Conservation (phyloP, 1,140 invertebrate genomes). For the Cydia amplana region DNA sequence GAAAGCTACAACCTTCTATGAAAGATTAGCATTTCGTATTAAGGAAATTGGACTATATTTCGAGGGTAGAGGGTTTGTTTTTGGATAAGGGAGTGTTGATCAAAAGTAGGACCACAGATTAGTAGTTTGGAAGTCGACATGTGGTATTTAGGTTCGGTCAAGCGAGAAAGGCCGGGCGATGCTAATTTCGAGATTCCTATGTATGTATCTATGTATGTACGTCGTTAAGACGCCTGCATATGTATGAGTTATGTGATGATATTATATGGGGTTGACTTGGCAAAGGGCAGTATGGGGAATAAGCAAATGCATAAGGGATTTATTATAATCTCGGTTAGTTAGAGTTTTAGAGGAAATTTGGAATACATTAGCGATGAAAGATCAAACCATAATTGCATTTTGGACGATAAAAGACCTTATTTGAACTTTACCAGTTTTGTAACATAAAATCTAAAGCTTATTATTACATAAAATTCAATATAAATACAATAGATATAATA, state of each 20-base stretch:
- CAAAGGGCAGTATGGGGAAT: not conserved
- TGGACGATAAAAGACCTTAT: too few relatives aligned
- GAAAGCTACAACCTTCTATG: slow-evolving; percentile 2
- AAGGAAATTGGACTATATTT: not conserved
- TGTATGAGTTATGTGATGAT: slow-evolving; percentile 11
- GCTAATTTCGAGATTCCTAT: slow-evolving; percentile 28
- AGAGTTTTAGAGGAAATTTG: not conserved
- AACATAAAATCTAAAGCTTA: too few relatives aligned
- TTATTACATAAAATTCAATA: too few relatives aligned
- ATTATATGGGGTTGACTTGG: slow-evolving; percentile 4
- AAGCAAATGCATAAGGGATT: not conserved
- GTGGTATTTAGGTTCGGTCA: slow-evolving; percentile 26
- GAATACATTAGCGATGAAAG: not conserved
- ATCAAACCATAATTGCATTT: too few relatives aligned
- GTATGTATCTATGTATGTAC: not conserved
- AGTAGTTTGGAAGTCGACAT: slow-evolving; percentile 27
- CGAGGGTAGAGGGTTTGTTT: not conserved
- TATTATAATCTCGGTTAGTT: not conserved
- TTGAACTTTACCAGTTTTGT: too few relatives aligned
- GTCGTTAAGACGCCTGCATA: not conserved
- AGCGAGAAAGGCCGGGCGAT: slow-evolving; percentile 7
- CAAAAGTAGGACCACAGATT: not conserved
- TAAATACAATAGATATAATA: too few relatives aligned
- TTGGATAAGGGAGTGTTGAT: not conserved
- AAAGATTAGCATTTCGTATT: not conserved